Evolutionary conservation across 2,888 invertebrate genomes (phyloP).

Genomic region (Auanema sp.): DNA sequence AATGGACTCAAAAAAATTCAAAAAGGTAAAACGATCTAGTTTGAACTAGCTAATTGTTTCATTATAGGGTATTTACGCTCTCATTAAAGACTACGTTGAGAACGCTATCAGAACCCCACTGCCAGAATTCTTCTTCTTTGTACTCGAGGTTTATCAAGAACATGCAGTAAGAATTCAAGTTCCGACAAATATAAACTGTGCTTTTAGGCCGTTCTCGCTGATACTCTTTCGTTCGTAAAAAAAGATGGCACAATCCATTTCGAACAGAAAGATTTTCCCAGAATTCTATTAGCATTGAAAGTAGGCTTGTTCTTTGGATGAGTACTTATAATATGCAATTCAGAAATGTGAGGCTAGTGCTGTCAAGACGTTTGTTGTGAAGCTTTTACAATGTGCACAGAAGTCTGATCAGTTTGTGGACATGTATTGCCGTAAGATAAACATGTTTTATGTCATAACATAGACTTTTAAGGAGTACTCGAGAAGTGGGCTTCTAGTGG

Average conservation of each 20-base stretch:
- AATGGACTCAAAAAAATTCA: conserved; percentile 25
- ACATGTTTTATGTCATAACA: not conserved
- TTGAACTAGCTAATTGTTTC: not conserved
- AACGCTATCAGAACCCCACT: not conserved
- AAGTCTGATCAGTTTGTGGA: conserved; percentile 11
- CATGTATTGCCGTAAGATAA: conserved; percentile 12
- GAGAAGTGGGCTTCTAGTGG: conserved; percentile 38
- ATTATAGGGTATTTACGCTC: conserved; percentile 24
- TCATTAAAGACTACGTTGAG: conserved; percentile 28
- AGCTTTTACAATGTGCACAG: conserved; percentile 20
- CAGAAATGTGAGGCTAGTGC: conserved; percentile 27
- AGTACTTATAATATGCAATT: conserved; percentile 6
- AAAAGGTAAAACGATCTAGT: conserved; percentile 20
- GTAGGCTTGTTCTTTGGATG: conserved; percentile 9
- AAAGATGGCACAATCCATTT: conserved; percentile 28
- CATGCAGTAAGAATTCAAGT: conserved; percentile 12
- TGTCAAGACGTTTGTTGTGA: conserved; percentile 23
- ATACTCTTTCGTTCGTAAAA: conserved; percentile 31
- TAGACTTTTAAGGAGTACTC: conserved; percentile 30
- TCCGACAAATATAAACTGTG: not conserved
- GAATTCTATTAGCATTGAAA: conserved; percentile 25
- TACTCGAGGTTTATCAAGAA: conserved; percentile 20
- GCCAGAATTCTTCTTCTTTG: conserved; percentile 23
- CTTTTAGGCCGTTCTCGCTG: conserved; percentile 10
- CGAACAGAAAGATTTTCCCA: conserved; percentile 18